A percentile compares a stretch with the other conserved stretches of the same genome.
phyloP scores from a whole-genome alignment of 2,888 invertebrate genomes.

The Andrena fulva region DNA sequence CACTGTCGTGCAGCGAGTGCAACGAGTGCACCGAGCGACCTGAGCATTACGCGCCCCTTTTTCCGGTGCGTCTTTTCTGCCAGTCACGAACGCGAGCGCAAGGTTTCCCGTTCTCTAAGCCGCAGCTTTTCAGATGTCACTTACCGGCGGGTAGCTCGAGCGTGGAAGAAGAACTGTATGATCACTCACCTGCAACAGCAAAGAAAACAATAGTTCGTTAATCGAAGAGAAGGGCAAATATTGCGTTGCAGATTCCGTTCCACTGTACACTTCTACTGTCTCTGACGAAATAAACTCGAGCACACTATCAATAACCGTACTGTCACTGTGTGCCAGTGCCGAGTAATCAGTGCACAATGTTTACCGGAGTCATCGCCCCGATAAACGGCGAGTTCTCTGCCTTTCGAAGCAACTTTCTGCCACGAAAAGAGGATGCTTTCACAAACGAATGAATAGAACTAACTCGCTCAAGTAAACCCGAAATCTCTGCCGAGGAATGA shows the following conservation, averaged over 20 bases:
- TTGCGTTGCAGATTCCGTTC: constrained; percentile 33
- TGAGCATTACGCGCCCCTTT: constrained; percentile 18
- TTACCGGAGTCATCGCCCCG: neutral
- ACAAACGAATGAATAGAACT: too few relatives aligned
- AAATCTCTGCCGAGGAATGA: too few relatives aligned
- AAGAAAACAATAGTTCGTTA: constrained; percentile 54
- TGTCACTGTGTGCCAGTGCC: neutral
- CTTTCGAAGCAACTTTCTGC: neutral
- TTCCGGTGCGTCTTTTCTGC: constrained; percentile 7
- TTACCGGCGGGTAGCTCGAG: constrained; percentile 39
- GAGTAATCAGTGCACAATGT: constrained; percentile 14
- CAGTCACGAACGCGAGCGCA: constrained; percentile 5
- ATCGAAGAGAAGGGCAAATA: neutral
- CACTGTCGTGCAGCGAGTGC: constrained; percentile 14
- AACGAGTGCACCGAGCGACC: constrained; percentile 13
- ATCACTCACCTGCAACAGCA: constrained; percentile 78
- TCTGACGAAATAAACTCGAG: neutral
- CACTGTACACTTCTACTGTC: neutral
- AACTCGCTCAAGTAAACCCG: too few relatives aligned
- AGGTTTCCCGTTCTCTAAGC: neutral
- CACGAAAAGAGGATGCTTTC: neutral
- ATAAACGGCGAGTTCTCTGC: neutral
- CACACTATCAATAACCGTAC: neutral
- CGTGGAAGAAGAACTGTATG: constrained; percentile 11
- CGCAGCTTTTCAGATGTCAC: constrained; percentile 31